A percentile compares a stretch with the other conserved stretches of the same genome.
These are phyloP conservation scores for Cheilosia grossa DNA, from an alignment of 2,888 invertebrate species.

Conservation along the genomic window DNA sequence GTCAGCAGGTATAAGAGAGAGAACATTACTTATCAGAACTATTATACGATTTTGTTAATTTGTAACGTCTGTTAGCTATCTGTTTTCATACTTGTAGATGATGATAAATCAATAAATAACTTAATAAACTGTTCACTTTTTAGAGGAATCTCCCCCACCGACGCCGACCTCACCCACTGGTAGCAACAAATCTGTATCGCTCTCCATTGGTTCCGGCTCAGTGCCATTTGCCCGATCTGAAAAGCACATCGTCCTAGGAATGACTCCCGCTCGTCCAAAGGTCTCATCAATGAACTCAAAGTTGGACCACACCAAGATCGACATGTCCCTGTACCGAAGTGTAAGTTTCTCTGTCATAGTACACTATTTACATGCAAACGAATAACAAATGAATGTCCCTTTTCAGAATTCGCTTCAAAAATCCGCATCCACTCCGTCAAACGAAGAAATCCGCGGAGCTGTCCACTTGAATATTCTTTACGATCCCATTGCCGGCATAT, in stretches of 20 bases:
- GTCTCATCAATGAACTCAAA: slow-evolving; percentile 87
- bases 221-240: slow-evolving; percentile 84
- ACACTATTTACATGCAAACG: too few species aligned
- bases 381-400: too few species aligned
- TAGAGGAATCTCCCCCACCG: slow-evolving; percentile 83
- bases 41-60: too few species aligned
- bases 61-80: too few species aligned
- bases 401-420: slow-evolving; percentile 81
- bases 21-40: neutral
- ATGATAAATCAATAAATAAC: too few species aligned
- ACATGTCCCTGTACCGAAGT: slow-evolving; percentile 85
- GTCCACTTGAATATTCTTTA: slow-evolving; percentile 86
- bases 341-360: slow-evolving; percentile 77
- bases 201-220: slow-evolving; percentile 81
- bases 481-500: slow-evolving; percentile 86
- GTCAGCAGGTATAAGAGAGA: slow-evolving; percentile 68
- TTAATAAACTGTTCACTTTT: neutral
- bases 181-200: slow-evolving; percentile 82
- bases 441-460: slow-evolving; percentile 85
- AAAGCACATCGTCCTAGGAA: slow-evolving; percentile 85
- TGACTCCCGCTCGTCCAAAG: slow-evolving; percentile 83
- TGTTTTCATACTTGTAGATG: too few species aligned
- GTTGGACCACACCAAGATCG: slow-evolving; percentile 86
- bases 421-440: slow-evolving; percentile 78
- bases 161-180: slow-evolving; percentile 84